A percentile compares a stretch with the other conserved stretches of the same genome.
These are phyloP conservation scores for Glyphotaelius pellucidus DNA, from an alignment of 2,888 invertebrate species.

Conservation along the genomic window DNA sequence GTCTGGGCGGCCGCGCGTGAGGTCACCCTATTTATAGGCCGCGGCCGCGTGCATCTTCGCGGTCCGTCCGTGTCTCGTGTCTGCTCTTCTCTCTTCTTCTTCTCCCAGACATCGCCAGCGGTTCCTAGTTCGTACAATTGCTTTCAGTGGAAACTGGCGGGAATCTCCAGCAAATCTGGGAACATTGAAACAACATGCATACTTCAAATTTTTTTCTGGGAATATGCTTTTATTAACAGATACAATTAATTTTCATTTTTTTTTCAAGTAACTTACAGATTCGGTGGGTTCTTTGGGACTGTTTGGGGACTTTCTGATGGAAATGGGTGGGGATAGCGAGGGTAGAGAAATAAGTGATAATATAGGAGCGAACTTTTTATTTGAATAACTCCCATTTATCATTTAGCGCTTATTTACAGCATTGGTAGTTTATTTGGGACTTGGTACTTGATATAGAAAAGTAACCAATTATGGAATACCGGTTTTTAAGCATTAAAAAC, in stretches of 20 bases:
- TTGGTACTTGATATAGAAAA: too few relatives aligned
- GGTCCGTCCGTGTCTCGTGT: not conserved
- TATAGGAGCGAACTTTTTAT: too few relatives aligned
- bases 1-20: constrained; percentile 61
- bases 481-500: too few relatives aligned
- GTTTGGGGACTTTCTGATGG: too few relatives aligned
- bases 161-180: not conserved
- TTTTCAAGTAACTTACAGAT: not conserved
- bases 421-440: too few relatives aligned
- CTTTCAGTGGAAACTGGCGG: not conserved
- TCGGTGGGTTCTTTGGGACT: not conserved
- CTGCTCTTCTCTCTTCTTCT: not conserved
- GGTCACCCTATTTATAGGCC: constrained; percentile 62
- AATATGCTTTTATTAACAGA: not conserved
- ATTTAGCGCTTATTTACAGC: too few relatives aligned
- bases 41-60: constrained; percentile 29
- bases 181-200: not conserved
- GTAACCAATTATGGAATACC: too few relatives aligned
- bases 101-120: not conserved
- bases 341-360: too few relatives aligned
- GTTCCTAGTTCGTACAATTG: not conserved
- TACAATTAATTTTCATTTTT: too few relatives aligned
- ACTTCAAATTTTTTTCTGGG: not conserved
- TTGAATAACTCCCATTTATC: too few relatives aligned
- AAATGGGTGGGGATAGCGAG: not conserved